These are phyloP conservation scores for Zelostemma sp. DNA, from an alignment of 1,140 invertebrate genomes.

Conservation along the genomic window DNA sequence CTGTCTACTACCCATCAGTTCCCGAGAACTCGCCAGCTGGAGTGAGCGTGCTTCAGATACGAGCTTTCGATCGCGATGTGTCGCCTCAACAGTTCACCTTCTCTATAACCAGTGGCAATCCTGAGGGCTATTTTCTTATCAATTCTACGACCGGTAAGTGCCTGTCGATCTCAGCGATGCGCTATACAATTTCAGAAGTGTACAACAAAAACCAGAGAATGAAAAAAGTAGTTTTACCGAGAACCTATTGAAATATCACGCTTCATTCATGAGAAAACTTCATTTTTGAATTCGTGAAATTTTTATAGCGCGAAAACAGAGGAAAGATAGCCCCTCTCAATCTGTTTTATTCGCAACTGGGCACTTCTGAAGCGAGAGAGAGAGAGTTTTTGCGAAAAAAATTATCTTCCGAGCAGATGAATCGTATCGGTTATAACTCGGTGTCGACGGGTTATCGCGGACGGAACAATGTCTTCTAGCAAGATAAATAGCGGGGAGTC, in stretches of 20 bases:
- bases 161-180: background rate
- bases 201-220: too few species aligned
- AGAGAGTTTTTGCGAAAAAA: background rate
- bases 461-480: constrained; percentile 8
- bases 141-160: constrained; percentile 84
- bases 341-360: too few species aligned
- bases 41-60: constrained; percentile 80
- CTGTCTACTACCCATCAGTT: constrained; percentile 88
- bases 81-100: constrained; percentile 79
- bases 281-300: too few species aligned
- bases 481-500: constrained; percentile 8
- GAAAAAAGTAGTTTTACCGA: too few species aligned
- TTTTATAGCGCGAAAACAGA: too few species aligned
- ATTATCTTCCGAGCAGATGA: constrained; percentile 12
- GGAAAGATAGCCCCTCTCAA: too few species aligned
- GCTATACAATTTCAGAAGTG: too few species aligned
- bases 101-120: constrained; percentile 90
- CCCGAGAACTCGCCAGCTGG: constrained; percentile 86
- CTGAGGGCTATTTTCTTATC: constrained; percentile 90
- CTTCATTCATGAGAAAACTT: too few species aligned
- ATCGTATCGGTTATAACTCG: constrained; percentile 28
- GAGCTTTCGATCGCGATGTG: constrained; percentile 85
- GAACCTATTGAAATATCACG: too few species aligned
- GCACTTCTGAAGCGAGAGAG: background rate
- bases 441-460: constrained; percentile 35